These are phyloP conservation scores for Orthochromis indermauri DNA, from an alignment of 2,113 vertebrate genomes.

Conservation along the genomic window DNA sequence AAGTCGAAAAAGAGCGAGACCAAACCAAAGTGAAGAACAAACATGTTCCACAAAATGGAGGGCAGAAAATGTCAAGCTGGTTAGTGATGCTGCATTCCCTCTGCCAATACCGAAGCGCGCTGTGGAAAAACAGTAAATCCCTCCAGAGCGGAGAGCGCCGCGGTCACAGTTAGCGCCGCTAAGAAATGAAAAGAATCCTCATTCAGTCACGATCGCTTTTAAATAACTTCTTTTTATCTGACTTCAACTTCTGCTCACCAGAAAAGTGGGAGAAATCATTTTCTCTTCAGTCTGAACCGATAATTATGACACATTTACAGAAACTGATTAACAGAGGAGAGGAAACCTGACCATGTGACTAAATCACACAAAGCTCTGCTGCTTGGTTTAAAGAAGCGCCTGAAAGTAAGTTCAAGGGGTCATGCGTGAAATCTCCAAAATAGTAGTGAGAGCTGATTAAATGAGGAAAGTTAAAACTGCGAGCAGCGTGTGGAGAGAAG, in stretches of 20 bases:
- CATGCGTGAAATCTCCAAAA: neutral
- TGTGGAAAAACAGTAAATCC: neutral
- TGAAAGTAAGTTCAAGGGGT: neutral
- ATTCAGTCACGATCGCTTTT: neutral
- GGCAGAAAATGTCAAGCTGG: neutral
- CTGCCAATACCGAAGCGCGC: neutral
- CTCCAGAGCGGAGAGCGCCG: neutral
- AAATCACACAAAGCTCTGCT: neutral
- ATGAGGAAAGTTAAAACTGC: neutral
- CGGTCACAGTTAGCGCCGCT: neutral
- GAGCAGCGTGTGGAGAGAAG: neutral
- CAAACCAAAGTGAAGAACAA: neutral
- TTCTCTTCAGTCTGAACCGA: neutral
- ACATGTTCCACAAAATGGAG: neutral
- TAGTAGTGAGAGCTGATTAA: neutral
- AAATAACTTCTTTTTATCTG: neutral
- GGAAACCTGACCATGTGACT: neutral
- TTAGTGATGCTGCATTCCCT: neutral
- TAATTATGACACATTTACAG: neutral
- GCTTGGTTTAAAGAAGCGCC: neutral
- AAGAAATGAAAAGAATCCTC: neutral
- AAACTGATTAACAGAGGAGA: neutral
- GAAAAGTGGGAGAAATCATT: neutral
- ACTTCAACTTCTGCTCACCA: neutral
- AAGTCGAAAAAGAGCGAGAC: neutral